A percentile compares a stretch with the other conserved stretches of the same genome.
These are phyloP conservation scores for Premnoplex brunnescens DNA, from an alignment of 2,797 vertebrate species.

Conservation along the genomic window DNA sequence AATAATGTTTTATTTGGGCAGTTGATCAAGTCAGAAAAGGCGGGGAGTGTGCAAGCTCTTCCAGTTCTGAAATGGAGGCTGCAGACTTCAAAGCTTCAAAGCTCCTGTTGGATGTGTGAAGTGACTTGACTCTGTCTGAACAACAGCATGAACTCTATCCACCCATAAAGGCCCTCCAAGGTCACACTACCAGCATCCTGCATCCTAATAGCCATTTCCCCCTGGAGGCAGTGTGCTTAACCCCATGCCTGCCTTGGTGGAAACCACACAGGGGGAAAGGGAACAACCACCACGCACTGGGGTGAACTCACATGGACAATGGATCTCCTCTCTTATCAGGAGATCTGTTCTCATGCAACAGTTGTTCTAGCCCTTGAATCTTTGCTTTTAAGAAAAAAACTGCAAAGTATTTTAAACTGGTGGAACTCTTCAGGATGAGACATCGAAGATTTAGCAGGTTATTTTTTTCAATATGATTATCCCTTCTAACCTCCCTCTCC, in stretches of 20 bases:
- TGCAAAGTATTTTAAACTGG: not conserved
- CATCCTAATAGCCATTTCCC: not conserved
- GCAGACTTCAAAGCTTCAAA: not conserved
- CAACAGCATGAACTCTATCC: not conserved
- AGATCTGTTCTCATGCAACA: not conserved
- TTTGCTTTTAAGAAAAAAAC: not conserved
- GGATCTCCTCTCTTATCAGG: not conserved
- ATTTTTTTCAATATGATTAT: not conserved
- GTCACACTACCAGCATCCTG: not conserved
- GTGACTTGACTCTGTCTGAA: not conserved
- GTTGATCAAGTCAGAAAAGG: not conserved
- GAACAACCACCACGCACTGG: accelerated
- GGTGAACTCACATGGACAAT: accelerated
- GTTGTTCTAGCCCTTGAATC: not conserved
- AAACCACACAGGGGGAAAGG: not conserved
- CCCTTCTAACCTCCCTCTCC: not conserved
- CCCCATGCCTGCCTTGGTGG: not conserved
- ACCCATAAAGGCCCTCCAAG: not conserved
- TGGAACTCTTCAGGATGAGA: not conserved
- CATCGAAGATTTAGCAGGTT: not conserved
- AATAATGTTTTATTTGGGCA: not conserved
- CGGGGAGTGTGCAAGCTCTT: not conserved
- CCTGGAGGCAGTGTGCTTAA: accelerated
- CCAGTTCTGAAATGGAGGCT: not conserved
- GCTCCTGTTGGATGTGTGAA: not conserved